Conservation (phyloP, 2,888 invertebrate genomes). For the Stramonita haemastoma region DNA sequence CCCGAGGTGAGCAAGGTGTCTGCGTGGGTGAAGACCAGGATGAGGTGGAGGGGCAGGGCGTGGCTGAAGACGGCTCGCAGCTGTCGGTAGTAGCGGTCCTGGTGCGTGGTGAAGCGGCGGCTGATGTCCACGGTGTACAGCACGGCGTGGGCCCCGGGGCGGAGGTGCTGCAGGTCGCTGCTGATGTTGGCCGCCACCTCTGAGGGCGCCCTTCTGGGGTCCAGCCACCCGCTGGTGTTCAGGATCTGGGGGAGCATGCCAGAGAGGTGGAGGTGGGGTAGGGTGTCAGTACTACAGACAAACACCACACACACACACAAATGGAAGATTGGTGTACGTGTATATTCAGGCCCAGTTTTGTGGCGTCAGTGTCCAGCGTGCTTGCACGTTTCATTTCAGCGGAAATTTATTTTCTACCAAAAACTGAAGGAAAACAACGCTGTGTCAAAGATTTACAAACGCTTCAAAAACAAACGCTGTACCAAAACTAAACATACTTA, state of each 20-base stretch:
- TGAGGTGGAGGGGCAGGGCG: not conserved
- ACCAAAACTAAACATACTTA: no score
- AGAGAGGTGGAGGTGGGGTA: no score
- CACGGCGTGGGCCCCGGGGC: conserved; percentile 10
- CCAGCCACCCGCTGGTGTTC: not conserved
- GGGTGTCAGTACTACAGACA: no score
- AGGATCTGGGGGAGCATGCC: not conserved
- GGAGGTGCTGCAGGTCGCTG: not conserved
- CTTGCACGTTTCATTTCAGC: no score
- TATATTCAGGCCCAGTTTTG: no score
- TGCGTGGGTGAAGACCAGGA: not conserved
- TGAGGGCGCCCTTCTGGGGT: not conserved
- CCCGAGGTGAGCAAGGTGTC: not conserved
- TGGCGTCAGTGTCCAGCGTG: no score
- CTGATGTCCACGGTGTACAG: conserved; percentile 11
- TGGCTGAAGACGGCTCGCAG: not conserved
- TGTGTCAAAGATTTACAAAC: no score
- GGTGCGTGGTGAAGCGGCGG: not conserved
- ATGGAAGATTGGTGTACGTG: no score
- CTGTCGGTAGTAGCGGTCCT: not conserved
- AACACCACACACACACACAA: no score
- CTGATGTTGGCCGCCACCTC: not conserved
- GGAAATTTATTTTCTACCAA: no score
- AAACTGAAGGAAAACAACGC: no score
- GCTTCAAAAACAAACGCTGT: no score